Evolutionary conservation across 2,888 invertebrate species (phyloP), one percentile per base, ranked within the genome.

Genomic region (Harpagoxenus sublaevis): DNA sequence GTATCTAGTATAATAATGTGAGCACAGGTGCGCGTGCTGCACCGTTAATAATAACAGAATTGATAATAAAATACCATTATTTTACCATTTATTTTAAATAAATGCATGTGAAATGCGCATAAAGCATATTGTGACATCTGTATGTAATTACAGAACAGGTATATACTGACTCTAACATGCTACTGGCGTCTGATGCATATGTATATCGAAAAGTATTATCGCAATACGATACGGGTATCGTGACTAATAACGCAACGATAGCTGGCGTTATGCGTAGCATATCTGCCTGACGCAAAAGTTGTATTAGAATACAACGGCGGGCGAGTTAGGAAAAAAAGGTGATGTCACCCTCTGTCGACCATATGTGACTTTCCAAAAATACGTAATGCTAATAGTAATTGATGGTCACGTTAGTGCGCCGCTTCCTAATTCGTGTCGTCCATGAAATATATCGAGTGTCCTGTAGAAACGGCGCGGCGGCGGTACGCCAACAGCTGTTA

Each of bases 301-400:
- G 23, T 60, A 48, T 71, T 79, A 60, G 60, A 71, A 71, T 62
- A 51, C 48, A 28, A 31, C 4, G 60, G n/a, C 12, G 60, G 23
- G 60, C 12, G 3, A 77, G 39, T 57, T 51, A 57, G n/a, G 31
- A 62, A 83, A 62, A 35, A 86, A 84, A 87, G 88, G 86, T 90
- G 89, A 88, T 86, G 89, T 90, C 89, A 89, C 90, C 90, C 74
- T 65, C 87, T 88, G 90, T 83, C 88, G 84, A 90, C 94, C 94
- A 94, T 94, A 94, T 94, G 94, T 91, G 93, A 92, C 91, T 91
- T 91, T 92, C 92, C 92, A 92, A 92, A 93, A 93, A 93, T 91
- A 91, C 89, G 88, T 93, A 93, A 94, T 93, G 93, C 93, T 94
- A 94, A 94, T 94, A 92, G 94, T 93, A 94, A 94, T 94, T 94